These are phyloP conservation scores for Petrolisthes manimaculis DNA, from an alignment of 2,888 invertebrate genomes.

Conservation along the genomic window DNA sequence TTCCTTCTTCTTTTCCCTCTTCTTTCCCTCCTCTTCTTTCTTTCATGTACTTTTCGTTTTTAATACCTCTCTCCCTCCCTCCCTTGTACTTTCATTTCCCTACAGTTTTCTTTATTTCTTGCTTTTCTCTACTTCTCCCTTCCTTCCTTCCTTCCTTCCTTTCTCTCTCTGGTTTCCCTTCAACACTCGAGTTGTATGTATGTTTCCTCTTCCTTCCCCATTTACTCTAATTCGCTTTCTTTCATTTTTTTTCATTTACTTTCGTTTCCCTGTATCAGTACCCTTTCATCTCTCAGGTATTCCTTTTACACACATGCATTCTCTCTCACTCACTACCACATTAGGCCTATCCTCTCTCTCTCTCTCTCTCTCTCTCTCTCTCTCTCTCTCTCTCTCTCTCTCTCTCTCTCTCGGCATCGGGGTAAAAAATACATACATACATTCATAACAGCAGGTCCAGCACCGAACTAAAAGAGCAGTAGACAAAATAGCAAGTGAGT, in stretches of 20 bases:
- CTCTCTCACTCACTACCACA: neutral
- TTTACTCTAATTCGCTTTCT: neutral
- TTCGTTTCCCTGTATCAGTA: neutral
- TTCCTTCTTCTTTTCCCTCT: slow-evolving; percentile 13
- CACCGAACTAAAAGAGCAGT: too few species aligned
- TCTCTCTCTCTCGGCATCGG: neutral
- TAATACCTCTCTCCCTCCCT: neutral
- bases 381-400: neutral
- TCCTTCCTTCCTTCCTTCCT: neutral
- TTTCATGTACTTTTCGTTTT: neutral
- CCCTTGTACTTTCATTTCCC: neutral
- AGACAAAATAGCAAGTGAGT: too few species aligned
- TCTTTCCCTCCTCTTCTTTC: slow-evolving; percentile 20
- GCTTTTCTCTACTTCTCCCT: neutral
- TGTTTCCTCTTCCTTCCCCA: neutral
- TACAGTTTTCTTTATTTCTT: neutral
- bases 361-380: neutral
- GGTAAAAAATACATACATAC: too few species aligned
- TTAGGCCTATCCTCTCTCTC: neutral
- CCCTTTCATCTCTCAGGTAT: too few species aligned
- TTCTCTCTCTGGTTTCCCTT: neutral
- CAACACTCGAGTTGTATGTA: neutral
- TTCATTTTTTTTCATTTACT: neutral
- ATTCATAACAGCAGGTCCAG: too few species aligned
- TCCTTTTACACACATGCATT: neutral